Evolutionary conservation across 2,797 vertebrate genomes (phyloP), one percentile per base, ranked within the genome.

Genomic region (Channa striata): DNA sequence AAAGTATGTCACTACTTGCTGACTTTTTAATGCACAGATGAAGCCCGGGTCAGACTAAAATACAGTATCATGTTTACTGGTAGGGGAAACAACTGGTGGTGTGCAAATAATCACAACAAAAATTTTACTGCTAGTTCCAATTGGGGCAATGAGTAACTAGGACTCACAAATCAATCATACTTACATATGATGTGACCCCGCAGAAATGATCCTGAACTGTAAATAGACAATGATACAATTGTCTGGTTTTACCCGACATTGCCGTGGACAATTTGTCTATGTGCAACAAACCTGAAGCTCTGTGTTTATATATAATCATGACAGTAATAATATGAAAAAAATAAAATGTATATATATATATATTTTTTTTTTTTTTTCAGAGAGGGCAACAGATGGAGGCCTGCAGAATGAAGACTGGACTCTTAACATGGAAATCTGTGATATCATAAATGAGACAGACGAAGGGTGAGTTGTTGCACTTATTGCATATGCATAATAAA

Each of bases 391-490:
- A 7, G 97, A 99, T 79, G 97, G 98, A 89, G 97, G 97, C 71
- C 93, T 99, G 17, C 97, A 97, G 92, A 97, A 95, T 0, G 98
- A 99, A 78, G 98, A 99, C 93, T 99, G 98, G 98, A 96, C 96
- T 0, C 93, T 99, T 65, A 99, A 99, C 93, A 99, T 99, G 97
- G 98, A 99, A 91, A 99, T 99, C 93, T 99, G 98, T 53, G 98
- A 99, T 84, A 99, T 99, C 92, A 97, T 99, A 90, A 99, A 99
- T 0, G 98, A 99, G 93, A 99, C 98, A 0, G 98, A 99, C 37
- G 97, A 99, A 80, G 97, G 97, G 97, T 99, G 94, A 68, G 97
- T 50, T 17, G 25, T 36, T 17, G 7, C 47, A 36, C 36, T 72
- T 56, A 8, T 19, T 5, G 23, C 33, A 8, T 13, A 33, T 46